A percentile compares a stretch with the other conserved stretches of the same genome.
These are phyloP conservation scores for Metacarcinus magister DNA, from an alignment of 2,888 invertebrate species.

Conservation along the genomic window DNA sequence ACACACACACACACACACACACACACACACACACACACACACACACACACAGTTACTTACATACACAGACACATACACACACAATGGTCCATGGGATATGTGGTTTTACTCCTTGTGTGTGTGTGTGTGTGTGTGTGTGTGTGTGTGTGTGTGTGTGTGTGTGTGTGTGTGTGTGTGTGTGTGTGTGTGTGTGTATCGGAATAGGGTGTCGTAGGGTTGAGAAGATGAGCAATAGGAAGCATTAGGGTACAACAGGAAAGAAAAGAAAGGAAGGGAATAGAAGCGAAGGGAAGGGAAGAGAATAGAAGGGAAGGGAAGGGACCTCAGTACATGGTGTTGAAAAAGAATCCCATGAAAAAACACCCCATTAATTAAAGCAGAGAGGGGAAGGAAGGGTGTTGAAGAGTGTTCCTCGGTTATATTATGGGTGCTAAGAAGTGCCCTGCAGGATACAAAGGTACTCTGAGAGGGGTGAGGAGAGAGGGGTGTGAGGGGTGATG, in stretches of 20 bases:
- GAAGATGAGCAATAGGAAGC: not conserved
- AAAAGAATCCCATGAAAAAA: not conserved
- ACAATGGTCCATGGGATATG: not conserved
- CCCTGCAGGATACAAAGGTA: not conserved
- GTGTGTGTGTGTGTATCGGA: not conserved
- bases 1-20: not conserved
- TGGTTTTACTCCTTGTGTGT: not conserved
- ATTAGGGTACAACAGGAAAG: not conserved
- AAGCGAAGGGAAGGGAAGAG: not conserved
- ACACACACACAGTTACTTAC: too few species aligned
- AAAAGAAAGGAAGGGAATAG: too few species aligned
- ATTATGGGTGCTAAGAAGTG: not conserved
- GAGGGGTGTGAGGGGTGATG: not conserved
- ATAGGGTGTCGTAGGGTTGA: too few species aligned
- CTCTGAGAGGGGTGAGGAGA: not conserved
- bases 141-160: not conserved
- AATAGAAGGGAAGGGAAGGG: constrained; percentile 7
- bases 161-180: constrained; percentile 58
- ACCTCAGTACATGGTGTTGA: not conserved
- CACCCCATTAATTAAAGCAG: constrained; percentile 43
- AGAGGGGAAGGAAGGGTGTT: constrained; percentile 1
- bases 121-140: not conserved
- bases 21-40: not conserved
- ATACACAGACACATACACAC: too few species aligned
- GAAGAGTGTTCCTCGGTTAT: not conserved